Percentiles rank a stretch among this genome's conserved stretches.
phyloP scores from a whole-genome alignment of 2,113 vertebrate genomes.

The Stigmatopora nigra region DNA sequence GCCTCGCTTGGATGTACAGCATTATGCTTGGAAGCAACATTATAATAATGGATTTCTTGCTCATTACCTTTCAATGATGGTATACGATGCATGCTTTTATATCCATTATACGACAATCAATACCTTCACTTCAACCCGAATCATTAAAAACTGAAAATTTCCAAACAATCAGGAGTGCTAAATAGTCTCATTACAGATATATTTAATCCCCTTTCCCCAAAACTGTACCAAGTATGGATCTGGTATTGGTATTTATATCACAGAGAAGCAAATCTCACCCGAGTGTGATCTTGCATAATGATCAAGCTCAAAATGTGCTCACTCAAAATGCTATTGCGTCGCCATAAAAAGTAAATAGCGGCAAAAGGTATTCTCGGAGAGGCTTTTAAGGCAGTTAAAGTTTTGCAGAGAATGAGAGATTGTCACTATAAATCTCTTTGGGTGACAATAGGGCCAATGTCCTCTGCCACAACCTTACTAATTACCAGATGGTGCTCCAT shows the following conservation, averaged over 20 bases:
- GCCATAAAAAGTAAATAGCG: slow-evolving; percentile 1
- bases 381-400: slow-evolving; percentile 7
- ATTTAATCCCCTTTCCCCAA: no score
- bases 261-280: neutral
- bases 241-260: neutral
- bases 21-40: neutral
- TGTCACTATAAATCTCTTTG: slow-evolving; percentile 27
- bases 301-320: neutral
- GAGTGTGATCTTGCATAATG: neutral
- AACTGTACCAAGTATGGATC: no score
- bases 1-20: neutral
- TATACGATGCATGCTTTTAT: neutral
- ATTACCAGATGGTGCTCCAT: slow-evolving; percentile 39
- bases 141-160: neutral
- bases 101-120: neutral
- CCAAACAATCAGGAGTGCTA: neutral
- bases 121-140: neutral
- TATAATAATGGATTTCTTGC: neutral
- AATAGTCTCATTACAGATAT: neutral
- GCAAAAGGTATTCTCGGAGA: neutral
- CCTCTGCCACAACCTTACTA: slow-evolving; percentile 33
- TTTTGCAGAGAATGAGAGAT: neutral
- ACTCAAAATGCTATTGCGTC: neutral
- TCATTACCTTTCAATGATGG: neutral
- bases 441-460: slow-evolving; percentile 26